These are phyloP conservation scores for Myrmophylax atrothorax DNA, from an alignment of 2,113 vertebrate species.

Conservation along the genomic window DNA sequence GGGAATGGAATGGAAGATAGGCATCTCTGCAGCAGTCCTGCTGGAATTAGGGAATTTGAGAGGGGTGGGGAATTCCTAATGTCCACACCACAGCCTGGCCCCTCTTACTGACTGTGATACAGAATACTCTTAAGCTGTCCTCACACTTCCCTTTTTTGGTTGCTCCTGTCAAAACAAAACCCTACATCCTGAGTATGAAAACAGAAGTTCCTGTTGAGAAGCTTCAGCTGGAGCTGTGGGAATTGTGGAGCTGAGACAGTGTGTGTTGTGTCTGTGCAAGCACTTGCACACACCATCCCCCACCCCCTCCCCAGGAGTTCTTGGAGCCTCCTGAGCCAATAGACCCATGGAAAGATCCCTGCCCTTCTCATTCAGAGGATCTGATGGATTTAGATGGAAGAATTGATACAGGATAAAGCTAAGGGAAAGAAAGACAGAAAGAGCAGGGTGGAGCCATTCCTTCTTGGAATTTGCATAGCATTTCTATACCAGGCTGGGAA, in stretches of 20 bases:
- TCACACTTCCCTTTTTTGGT: conserved; percentile 28
- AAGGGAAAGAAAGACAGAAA: background rate
- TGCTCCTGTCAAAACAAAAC: conserved; percentile 41
- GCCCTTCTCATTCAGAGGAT: background rate
- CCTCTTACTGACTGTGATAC: background rate
- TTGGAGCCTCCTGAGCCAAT: background rate
- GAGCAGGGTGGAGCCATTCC: background rate
- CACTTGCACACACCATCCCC: too few relatives aligned
- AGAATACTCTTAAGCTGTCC: background rate
- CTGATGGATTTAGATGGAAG: background rate
- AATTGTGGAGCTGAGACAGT: background rate
- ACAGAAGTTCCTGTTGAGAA: conserved; percentile 37
- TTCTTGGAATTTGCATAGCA: background rate
- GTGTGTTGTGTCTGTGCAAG: too few relatives aligned
- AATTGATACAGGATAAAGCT: background rate
- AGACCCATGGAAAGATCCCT: background rate
- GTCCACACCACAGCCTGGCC: background rate
- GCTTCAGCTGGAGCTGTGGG: conserved; percentile 14
- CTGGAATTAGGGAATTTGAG: background rate
- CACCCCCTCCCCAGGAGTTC: background rate
- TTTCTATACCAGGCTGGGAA: background rate
- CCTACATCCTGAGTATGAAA: background rate
- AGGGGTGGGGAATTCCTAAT: background rate
- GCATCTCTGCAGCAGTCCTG: background rate
- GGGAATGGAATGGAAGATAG: background rate